Percentiles rank a stretch among this genome's conserved stretches.
These are phyloP conservation scores for Ferrisia virgata DNA, from an alignment of 2,888 invertebrate genomes.

Conservation along the genomic window DNA sequence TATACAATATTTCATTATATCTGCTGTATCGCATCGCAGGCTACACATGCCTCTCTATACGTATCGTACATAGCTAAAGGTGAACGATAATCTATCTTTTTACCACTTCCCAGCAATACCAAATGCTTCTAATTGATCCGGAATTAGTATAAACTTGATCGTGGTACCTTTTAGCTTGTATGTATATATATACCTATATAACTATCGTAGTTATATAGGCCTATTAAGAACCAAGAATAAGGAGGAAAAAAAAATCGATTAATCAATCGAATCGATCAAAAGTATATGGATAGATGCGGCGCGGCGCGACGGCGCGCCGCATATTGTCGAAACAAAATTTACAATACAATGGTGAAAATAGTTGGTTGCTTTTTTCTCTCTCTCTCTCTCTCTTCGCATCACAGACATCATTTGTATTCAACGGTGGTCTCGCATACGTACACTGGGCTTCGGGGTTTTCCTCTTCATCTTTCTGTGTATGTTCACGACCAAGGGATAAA, in stretches of 20 bases:
- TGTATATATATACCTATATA: neutral
- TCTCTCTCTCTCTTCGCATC: neutral
- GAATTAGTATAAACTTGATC: neutral
- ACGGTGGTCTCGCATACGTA: neutral
- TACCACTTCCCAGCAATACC: neutral
- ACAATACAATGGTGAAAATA: neutral
- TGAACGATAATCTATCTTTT: neutral
- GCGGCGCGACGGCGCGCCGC: neutral
- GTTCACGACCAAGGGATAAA: constrained; percentile 14
- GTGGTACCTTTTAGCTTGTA: neutral
- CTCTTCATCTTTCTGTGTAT: neutral
- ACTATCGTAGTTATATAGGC: too few relatives aligned
- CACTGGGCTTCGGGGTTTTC: neutral
- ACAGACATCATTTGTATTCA: constrained; percentile 21
- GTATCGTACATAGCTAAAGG: too few relatives aligned
- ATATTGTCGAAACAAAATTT: constrained; percentile 25
- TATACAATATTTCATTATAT: too few relatives aligned
- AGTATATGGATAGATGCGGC: neutral
- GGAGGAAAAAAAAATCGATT: neutral
- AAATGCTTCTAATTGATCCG: neutral
- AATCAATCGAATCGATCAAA: constrained; percentile 13
- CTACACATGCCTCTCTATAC: too few relatives aligned
- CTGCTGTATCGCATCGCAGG: too few relatives aligned
- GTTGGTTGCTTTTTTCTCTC: neutral
- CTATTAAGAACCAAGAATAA: neutral